Evolutionary conservation across 2,113 vertebrate species (phyloP), one percentile per base, ranked within the genome.

Genomic region (Heptranchias perlo): DNA sequence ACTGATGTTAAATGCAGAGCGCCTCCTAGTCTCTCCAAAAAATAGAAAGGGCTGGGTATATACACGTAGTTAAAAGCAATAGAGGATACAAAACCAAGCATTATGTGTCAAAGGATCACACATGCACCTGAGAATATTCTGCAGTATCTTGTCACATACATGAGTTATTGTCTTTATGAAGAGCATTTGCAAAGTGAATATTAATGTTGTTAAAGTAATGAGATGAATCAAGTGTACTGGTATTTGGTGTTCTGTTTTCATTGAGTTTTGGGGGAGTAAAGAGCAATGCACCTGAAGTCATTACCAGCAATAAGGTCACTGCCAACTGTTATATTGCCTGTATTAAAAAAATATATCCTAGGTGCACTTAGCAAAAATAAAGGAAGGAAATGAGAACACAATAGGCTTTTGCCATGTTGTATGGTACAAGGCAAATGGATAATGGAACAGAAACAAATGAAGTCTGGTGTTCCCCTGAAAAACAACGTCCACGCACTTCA

Each of bases 391-490:
- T 13, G 47, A 95, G 28, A 52, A 49, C 44, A 95, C 21, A 67
- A 25, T 47, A 94, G n/a, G n/a, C 87, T 35, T 89, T 58, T 62
- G 61, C 13, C 65, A 69, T 95, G 23, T 49, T 18, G 44, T 69
- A 95, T 69, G 0, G 11, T 95, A 65, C 25, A 95, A 69, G 65
- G 44, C 28, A 95, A 31, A 95, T 62, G 65, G 44, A 69, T 49
- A 73, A 95, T 95, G 94, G 44, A 95, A 95, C 23, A 52, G 39
- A 95, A 49, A 95, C 25, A 95, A 67, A 95, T 69, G 39, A 94
- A 52, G 64, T 73, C 47, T 52, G 47, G 14, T 69, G 2, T 52
- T 52, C 64, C 64, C 67, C 47, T 69, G 65, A 69, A 69, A 95
- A 52, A 95, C 10, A 69, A 69, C 35, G 64, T 95, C 44, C 44